Evolutionary conservation across 2,888 invertebrate genomes (phyloP).

Genomic region (Dorcus hopei): DNA sequence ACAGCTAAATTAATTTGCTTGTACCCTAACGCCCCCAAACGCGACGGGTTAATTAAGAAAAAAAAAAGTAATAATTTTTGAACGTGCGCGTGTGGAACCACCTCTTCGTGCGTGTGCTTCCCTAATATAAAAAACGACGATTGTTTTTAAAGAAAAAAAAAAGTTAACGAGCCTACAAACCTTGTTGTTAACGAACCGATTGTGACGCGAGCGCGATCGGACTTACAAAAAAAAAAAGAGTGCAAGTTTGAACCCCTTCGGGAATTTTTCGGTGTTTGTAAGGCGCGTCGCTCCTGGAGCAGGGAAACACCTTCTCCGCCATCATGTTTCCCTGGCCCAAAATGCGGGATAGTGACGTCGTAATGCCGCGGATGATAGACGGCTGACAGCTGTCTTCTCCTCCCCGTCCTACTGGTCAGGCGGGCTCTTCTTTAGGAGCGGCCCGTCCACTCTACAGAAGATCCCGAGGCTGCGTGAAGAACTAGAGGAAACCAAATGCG

Average conservation of each 20-base stretch:
- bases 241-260: background rate
- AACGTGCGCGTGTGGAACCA: background rate
- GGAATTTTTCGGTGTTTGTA: background rate
- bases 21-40: no score
- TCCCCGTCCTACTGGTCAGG: slow-evolving; percentile 10
- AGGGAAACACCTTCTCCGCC: slow-evolving; percentile 18
- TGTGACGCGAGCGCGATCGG: background rate
- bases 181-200: background rate
- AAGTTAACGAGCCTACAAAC: slow-evolving; percentile 2
- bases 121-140: slow-evolving; percentile 26
- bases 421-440: slow-evolving; percentile 12
- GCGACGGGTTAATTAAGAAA: no score
- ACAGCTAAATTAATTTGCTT: no score
- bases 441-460: slow-evolving; percentile 19
- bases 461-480: slow-evolving; percentile 37
- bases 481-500: slow-evolving; percentile 36
- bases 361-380: slow-evolving; percentile 49
- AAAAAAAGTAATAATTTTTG: no score
- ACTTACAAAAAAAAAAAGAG: background rate
- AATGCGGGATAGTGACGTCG: slow-evolving; percentile 49
- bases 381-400: slow-evolving; percentile 46
- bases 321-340: slow-evolving; percentile 39
- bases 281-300: background rate
- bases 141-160: slow-evolving; percentile 25
- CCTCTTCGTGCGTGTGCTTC: slow-evolving; percentile 17